Base-by-base conservation (phyloP, 2,797 vertebrate genomes). In the Sebastes nivosus region DNA sequence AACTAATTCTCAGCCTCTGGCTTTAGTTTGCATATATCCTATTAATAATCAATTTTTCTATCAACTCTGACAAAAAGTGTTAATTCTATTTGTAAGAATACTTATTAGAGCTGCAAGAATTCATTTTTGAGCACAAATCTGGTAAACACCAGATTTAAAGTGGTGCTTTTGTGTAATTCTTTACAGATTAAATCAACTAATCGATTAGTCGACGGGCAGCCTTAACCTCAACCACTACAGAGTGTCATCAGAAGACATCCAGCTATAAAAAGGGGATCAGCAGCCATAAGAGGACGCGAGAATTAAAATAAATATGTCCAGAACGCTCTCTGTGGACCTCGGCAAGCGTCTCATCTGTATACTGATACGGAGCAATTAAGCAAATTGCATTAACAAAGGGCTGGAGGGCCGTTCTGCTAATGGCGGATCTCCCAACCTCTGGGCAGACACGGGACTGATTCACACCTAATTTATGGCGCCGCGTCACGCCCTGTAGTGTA, bases 321-420 rank as follows among this genome's bases (percentile, higher is more conserved):
- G 78, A 89, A 79, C n/a, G 57, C 80, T 93, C 92, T 93, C 83
- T 24, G 77, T 75, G 81, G 92, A 94, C 87, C 86, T 88, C 71
- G 60, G 84, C 60, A 58, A 75, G 89, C 84, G 89, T 93, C 93
- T 94, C 91, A 88, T 94, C 84, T 84, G 93, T 91, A 88, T 81
- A 92, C 92, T 89, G 92, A 94, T 94, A 92, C 66, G 65, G 84
- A 91, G 94, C 94, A 95, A 95, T 95, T 95, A 95, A 93, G 93
- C 87, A 94, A 95, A 96, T 95, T 93, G 89, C 92, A 94, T 88
- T 93, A 95, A 94, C 92, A 93, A 95, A 94, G 92, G 94, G 91
- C 94, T 87, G 82, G 75, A 87, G 93, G 94, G 91, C 91, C 80
- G 75, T 92, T 90, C 85, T 67, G 80, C 92, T 94, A 94, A 96